These are phyloP conservation scores for Dichetophora obliterata DNA, from an alignment of 2,888 invertebrate genomes.

Conservation along the genomic window DNA sequence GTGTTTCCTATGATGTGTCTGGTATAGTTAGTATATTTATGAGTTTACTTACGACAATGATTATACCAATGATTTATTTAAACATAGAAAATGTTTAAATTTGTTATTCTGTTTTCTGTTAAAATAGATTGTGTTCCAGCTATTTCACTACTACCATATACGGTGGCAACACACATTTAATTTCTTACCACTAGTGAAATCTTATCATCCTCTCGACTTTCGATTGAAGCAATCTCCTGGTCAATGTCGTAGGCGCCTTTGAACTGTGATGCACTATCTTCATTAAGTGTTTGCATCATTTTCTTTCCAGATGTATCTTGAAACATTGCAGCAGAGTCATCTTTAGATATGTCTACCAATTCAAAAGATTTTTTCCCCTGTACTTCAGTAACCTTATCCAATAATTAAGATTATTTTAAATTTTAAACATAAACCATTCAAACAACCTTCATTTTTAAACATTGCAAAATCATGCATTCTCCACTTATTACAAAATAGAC, in stretches of 20 bases:
- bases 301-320: conserved; percentile 47
- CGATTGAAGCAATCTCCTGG: conserved; percentile 32
- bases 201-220: neutral
- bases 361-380: conserved; percentile 47
- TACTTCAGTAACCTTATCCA: conserved; percentile 47
- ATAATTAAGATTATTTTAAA: neutral
- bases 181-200: neutral
- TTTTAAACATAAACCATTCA: neutral
- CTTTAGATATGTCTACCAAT: conserved; percentile 48
- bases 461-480: conserved; percentile 66
- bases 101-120: too few relatives aligned
- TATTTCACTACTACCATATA: too few relatives aligned
- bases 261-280: conserved; percentile 21
- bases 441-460: conserved; percentile 60
- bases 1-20: too few relatives aligned
- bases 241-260: conserved; percentile 38
- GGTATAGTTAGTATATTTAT: too few relatives aligned
- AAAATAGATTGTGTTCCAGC: too few relatives aligned
- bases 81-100: too few relatives aligned
- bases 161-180: too few relatives aligned
- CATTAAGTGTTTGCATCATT: conserved; percentile 47
- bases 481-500: conserved; percentile 67
- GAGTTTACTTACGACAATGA: too few relatives aligned
- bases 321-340: conserved; percentile 45
- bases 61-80: too few relatives aligned